phyloP scores from a whole-genome alignment of 2,797 vertebrate species.

The Acanthiza pusilla region DNA sequence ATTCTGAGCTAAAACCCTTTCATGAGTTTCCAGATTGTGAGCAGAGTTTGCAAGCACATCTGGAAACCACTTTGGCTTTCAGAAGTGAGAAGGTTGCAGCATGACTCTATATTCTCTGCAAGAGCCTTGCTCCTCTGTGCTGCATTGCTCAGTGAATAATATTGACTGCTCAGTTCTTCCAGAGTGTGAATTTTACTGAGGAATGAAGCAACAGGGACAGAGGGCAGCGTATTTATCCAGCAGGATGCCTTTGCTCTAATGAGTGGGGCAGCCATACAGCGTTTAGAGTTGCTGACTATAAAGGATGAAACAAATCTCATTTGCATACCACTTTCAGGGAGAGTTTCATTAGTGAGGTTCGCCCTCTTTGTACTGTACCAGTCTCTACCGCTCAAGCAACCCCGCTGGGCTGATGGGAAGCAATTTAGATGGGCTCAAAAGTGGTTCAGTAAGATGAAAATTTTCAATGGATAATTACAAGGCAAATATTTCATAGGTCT shows the following conservation, averaged over 20 bases:
- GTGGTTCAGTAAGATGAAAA: not conserved
- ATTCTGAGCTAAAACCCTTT: not conserved
- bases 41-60: not conserved
- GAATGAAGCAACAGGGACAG: not conserved
- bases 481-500: not conserved
- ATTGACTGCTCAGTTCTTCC: not conserved
- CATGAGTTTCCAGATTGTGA: not conserved
- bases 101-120: not conserved
- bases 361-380: not conserved
- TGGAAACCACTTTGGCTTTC: not conserved
- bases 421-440: slow-evolving; percentile 10
- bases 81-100: not conserved
- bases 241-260: not conserved
- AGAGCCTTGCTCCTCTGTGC: not conserved
- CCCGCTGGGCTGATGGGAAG: not conserved
- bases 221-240: not conserved
- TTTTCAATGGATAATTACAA: not conserved
- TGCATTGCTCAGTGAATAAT: not conserved
- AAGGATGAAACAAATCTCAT: not conserved
- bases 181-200: not conserved
- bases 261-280: not conserved
- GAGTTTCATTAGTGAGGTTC: not conserved
- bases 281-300: not conserved
- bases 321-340: not conserved
- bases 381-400: not conserved